A percentile compares a stretch with the other conserved stretches of the same genome.
Conservation (phyloP, 2,113 vertebrate species). For the Trachemys scripta region DNA sequence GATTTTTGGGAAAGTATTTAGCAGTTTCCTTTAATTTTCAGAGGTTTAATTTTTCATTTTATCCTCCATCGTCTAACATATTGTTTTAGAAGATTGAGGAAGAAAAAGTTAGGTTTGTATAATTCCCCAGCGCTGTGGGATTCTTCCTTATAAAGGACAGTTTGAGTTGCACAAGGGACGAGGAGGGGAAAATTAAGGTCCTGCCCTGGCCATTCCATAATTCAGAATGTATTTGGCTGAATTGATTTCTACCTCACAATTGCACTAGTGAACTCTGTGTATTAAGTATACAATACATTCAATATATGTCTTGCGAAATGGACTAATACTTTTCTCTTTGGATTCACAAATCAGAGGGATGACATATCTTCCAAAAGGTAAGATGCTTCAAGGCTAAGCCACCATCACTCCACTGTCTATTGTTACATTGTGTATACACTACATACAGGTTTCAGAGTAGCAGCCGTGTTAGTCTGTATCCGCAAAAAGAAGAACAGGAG, state of each 20-base stretch:
- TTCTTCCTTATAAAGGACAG: neutral
- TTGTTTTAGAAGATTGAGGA: neutral
- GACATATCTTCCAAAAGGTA: neutral
- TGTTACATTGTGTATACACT: neutral
- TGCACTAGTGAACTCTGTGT: neutral
- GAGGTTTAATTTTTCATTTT: slow-evolving; percentile 15
- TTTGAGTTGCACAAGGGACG: neutral
- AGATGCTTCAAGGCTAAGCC: neutral
- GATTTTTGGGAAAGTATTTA: slow-evolving; percentile 35
- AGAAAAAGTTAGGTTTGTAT: neutral
- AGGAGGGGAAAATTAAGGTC: neutral
- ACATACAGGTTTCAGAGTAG: no score
- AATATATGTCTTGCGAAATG: accelerated
- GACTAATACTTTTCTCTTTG: neutral
- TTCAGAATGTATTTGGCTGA: neutral
- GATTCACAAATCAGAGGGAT: neutral
- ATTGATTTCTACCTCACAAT: neutral
- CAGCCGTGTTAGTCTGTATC: no score
- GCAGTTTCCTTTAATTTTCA: slow-evolving; percentile 25
- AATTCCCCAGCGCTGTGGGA: neutral
- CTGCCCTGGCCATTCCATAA: neutral
- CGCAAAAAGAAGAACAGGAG: no score
- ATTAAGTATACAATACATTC: neutral
- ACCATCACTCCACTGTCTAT: neutral
- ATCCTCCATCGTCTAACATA: neutral